phyloP scores from a whole-genome alignment of 2,888 invertebrate species.

The Conus canariensis region DNA sequence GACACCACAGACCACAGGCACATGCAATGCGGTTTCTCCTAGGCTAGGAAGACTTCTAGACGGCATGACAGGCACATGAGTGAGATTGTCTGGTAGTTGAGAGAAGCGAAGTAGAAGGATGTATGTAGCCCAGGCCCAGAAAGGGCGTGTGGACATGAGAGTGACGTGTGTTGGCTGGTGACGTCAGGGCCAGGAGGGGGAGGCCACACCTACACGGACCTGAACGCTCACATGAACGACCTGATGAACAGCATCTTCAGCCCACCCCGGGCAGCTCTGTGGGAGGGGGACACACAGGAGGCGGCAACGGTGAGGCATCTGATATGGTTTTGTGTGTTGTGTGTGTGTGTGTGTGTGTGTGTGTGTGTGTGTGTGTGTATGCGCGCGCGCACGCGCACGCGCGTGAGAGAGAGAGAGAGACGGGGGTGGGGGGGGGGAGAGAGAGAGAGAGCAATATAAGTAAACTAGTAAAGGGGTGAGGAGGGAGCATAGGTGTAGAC shows the following conservation, averaged over 20 bases:
- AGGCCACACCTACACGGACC: not conserved
- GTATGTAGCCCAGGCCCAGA: not conserved
- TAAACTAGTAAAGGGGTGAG: not conserved
- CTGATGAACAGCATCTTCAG: slow-evolving; percentile 8
- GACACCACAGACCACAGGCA: too few relatives aligned
- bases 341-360: too few relatives aligned
- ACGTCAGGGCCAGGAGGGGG: not conserved
- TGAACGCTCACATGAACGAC: not conserved
- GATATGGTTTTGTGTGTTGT: too few relatives aligned
- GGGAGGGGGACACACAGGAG: not conserved
- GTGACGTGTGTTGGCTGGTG: not conserved
- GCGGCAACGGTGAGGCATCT: not conserved
- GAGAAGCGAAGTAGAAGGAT: not conserved
- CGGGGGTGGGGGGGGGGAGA: too few relatives aligned
- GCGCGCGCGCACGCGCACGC: too few relatives aligned
- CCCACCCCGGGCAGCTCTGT: not conserved
- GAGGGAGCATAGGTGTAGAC: not conserved
- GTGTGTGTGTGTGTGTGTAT: too few relatives aligned
- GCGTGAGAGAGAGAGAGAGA: too few relatives aligned
- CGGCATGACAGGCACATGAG: too few relatives aligned
- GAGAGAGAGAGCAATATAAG: too few relatives aligned
- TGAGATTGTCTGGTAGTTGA: not conserved
- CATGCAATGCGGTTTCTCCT: too few relatives aligned
- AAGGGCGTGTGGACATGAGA: not conserved
- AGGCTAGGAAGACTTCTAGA: too few relatives aligned